A percentile compares a stretch with the other conserved stretches of the same genome.
phyloP scores from a whole-genome alignment of 2,888 invertebrate genomes.

The Troilus luridus region DNA sequence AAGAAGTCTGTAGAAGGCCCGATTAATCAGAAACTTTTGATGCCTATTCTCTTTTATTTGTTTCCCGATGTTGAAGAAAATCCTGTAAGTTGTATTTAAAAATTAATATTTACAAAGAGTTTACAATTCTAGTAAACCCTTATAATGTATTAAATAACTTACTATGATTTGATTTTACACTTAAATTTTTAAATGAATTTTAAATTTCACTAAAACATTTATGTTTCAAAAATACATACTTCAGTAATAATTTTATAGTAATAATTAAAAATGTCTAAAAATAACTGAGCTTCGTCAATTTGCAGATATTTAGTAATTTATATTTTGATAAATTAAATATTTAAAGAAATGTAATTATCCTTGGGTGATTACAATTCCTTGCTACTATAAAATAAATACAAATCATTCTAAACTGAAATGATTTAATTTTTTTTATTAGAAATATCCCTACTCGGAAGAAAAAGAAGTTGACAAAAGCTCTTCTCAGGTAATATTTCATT shows the following conservation, averaged over 20 bases:
- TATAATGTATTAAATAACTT: too few species aligned
- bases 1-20: conserved; percentile 78
- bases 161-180: too few species aligned
- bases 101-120: neutral
- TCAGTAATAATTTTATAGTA: neutral
- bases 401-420: conserved; percentile 1
- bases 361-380: neutral
- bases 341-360: neutral
- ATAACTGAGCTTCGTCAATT: neutral
- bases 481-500: conserved; percentile 57
- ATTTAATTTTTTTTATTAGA: conserved; percentile 66
- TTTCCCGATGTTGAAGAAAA: conserved; percentile 87
- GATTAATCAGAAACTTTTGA: conserved; percentile 81
- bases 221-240: neutral
- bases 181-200: too few species aligned
- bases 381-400: neutral
- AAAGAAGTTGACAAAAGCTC: conserved; percentile 59
- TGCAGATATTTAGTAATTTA: neutral
- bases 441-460: conserved; percentile 68
- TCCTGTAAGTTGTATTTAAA: conserved; percentile 68
- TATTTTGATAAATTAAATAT: neutral
- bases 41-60: conserved; percentile 84
- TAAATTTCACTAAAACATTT: too few species aligned
- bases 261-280: too few species aligned
- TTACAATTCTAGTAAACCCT: too few species aligned